A percentile compares a stretch with the other conserved stretches of the same genome.
Evolutionary conservation across 2,888 invertebrate genomes (phyloP).

Genomic region (Opisthograptis luteolata): DNA sequence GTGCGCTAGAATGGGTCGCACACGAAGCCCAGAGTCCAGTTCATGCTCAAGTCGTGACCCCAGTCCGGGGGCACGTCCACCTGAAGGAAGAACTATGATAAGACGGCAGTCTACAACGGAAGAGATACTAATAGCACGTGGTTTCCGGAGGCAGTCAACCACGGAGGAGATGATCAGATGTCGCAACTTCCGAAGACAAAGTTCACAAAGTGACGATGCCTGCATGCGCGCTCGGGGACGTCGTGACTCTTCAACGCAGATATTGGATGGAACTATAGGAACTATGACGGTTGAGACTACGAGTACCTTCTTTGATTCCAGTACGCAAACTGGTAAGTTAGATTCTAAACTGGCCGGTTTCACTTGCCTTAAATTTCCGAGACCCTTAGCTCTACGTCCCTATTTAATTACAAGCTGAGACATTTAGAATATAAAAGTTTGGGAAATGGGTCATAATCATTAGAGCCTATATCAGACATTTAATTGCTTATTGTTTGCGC

Average conservation of each 20-base stretch:
- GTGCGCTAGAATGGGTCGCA: constrained; percentile 85
- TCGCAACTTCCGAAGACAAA: constrained; percentile 94
- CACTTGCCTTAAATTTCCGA: background rate
- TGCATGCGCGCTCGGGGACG: constrained; percentile 88
- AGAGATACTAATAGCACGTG: constrained; percentile 95
- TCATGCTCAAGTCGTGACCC: constrained; percentile 93
- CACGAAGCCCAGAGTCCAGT: constrained; percentile 88
- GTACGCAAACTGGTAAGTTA: constrained; percentile 94
- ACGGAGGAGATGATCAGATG: constrained; percentile 97
- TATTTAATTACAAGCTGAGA: no score
- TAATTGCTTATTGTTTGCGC: no score
- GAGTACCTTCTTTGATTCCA: constrained; percentile 95
- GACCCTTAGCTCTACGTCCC: no score
- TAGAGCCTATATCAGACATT: no score
- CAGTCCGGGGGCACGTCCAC: constrained; percentile 88
- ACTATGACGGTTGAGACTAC: constrained; percentile 97
- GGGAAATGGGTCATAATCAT: no score
- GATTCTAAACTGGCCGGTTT: background rate
- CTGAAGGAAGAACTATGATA: constrained; percentile 88
- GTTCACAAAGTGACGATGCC: constrained; percentile 94
- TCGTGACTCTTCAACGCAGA: constrained; percentile 94
- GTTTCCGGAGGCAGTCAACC: constrained; percentile 94
- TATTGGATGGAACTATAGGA: constrained; percentile 95
- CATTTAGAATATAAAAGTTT: no score
- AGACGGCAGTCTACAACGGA: constrained; percentile 95